Evolutionary conservation across 2,797 vertebrate species (phyloP), one percentile per base, ranked within the genome.

Genomic region (Yasuhikotakia modesta): DNA sequence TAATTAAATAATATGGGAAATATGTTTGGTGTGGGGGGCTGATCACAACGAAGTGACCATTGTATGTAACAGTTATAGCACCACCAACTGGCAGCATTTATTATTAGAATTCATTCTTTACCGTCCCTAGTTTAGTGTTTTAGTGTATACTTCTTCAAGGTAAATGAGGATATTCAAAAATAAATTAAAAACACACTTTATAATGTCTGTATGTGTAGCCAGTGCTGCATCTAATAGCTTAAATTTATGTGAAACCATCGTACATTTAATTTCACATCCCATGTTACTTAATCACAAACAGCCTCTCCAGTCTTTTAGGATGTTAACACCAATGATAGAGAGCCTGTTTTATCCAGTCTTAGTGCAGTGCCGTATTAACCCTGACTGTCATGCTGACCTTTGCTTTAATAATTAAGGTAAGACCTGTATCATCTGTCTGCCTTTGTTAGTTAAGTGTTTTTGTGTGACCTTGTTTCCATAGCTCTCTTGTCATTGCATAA

Each of bases 381-480:
- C 68, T 73, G 66, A 71, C 66, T 73, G 46, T 64, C 69, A 61
- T 72, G 75, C 70, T 70, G 8, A 35, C 70, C 57, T 45, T 79
- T 76, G 45, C 58, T 71, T 74, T 66, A 81, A 64, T 55, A 46
- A 30, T 68, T 19, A 81, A 82, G 83, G 83, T 84, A 84, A 84
- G 83, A 82, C 45, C 50, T 61, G 19, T 48, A 57, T 73, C 57
- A 69, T 60, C 61, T 69, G 30, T 64, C 45, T 75, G 50, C 70
- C 70, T 67, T 63, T 69, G 58, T 60, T 58, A 53, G 21, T 12
- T 35, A 39, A 3, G 72, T 60, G 58, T 82, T 60, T 78, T 65
- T 64, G 52, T 82, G 76, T 77, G 67, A 35, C 87, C 88, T 91
- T 91, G 90, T 93, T 93, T 91, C 90, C 90, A 91, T 88, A 84